Conservation (phyloP, 2,888 invertebrate species). For the Drosophila crucigera region DNA sequence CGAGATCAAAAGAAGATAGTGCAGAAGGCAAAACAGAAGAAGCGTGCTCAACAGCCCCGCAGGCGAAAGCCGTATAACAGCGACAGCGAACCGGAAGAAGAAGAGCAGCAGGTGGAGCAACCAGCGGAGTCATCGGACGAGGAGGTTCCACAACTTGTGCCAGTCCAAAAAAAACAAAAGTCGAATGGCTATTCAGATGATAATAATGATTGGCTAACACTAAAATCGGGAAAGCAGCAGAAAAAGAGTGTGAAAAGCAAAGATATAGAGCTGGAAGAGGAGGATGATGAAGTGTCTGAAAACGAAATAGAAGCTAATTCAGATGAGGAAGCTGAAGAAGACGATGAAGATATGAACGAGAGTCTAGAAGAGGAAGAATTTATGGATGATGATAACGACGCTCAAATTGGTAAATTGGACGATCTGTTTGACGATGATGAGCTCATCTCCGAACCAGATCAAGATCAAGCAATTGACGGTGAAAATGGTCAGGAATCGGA, state of each 20-base stretch:
- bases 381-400: conserved; percentile 52
- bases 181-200: conserved; percentile 89
- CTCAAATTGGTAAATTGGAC: conserved; percentile 81
- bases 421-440: conserved; percentile 78
- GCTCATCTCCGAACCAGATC: conserved; percentile 71
- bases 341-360: conserved; percentile 58
- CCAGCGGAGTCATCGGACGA: conserved; percentile 67
- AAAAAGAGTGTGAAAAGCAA: conserved; percentile 48
- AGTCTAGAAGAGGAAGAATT: conserved; percentile 58
- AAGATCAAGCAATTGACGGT: conserved; percentile 51
- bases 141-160: conserved; percentile 53
- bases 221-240: conserved; percentile 84
- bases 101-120: conserved; percentile 49
- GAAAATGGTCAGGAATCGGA: not conserved
- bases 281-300: conserved; percentile 63
- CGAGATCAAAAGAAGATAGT: conserved; percentile 87
- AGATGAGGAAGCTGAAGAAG: conserved; percentile 47
- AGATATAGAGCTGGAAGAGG: conserved; percentile 41
- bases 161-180: conserved; percentile 39
- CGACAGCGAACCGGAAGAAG: conserved; percentile 76
- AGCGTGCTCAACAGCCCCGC: conserved; percentile 41
- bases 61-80: conserved; percentile 79
- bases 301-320: conserved; percentile 48
- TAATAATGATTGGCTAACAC: conserved; percentile 90
- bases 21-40: conserved; percentile 78